A percentile compares a stretch with the other conserved stretches of the same genome.
Evolutionary conservation across 2,888 invertebrate species (phyloP).

Genomic region (Lucinisca nassula): DNA sequence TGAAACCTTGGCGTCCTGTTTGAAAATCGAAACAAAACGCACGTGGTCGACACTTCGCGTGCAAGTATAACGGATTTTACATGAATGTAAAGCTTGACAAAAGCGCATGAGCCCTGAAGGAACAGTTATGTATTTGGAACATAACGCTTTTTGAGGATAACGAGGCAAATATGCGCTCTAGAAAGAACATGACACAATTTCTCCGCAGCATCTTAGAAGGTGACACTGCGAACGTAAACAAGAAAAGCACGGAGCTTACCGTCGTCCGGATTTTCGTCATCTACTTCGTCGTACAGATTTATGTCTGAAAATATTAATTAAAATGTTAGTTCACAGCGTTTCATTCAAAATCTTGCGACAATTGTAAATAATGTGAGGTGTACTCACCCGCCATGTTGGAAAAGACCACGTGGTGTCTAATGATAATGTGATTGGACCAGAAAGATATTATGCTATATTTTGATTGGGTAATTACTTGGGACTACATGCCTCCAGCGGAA

Average conservation of each 20-base stretch:
- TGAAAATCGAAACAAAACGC: constrained; percentile 78
- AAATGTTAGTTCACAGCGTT: constrained; percentile 74
- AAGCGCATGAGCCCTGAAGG: not conserved
- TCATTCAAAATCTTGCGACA: constrained; percentile 79
- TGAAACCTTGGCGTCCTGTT: constrained; percentile 83
- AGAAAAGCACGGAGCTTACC: constrained; percentile 79
- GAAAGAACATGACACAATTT: constrained; percentile 74
- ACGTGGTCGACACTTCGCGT: constrained; percentile 68
- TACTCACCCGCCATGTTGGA: constrained; percentile 87
- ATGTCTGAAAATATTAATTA: constrained; percentile 85
- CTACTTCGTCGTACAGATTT: constrained; percentile 84
- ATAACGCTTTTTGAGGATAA: not conserved
- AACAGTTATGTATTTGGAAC: not conserved
- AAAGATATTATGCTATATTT: constrained; percentile 62
- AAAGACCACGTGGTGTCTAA: constrained; percentile 84
- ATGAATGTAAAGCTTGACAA: not conserved
- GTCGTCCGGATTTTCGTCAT: constrained; percentile 83
- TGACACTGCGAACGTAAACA: constrained; percentile 70
- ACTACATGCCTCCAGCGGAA: constrained; percentile 64
- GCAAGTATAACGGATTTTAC: not conserved
- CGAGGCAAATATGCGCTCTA: not conserved
- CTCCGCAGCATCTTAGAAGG: constrained; percentile 77
- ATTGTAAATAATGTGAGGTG: constrained; percentile 84
- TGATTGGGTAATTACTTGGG: constrained; percentile 82
- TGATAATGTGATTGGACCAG: constrained; percentile 78